These are phyloP conservation scores for Ditylenchus weischeri DNA, from an alignment of 2,888 invertebrate genomes.

Conservation along the genomic window DNA sequence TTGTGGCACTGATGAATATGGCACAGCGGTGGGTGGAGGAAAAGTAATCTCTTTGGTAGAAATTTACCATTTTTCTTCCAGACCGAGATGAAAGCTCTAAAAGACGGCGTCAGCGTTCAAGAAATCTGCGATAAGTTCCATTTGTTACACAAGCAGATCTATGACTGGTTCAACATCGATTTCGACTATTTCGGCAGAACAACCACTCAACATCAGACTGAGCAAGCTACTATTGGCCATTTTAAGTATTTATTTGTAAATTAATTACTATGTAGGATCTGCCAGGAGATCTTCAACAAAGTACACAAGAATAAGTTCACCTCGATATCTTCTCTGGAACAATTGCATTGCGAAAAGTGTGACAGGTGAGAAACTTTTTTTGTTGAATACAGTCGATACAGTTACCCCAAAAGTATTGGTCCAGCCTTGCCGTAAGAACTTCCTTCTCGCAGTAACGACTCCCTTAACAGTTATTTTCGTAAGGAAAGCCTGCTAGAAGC, in stretches of 20 bases:
- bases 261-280: conserved; percentile 68
- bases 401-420: too few species aligned
- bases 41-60: too few species aligned
- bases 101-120: conserved; percentile 81
- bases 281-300: conserved; percentile 82
- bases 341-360: conserved; percentile 83
- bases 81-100: conserved; percentile 94
- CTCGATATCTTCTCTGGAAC: conserved; percentile 79
- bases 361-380: conserved; percentile 64
- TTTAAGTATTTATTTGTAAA: neutral
- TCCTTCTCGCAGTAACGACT: too few species aligned
- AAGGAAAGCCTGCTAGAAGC: too few species aligned
- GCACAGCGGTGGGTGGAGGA: conserved; percentile 70
- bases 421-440: too few species aligned
- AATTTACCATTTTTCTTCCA: too few species aligned
- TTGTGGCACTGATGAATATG: conserved; percentile 96
- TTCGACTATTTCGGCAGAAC: conserved; percentile 98
- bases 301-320: conserved; percentile 80
- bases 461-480: too few species aligned
- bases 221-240: too few species aligned
- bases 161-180: conserved; percentile 94
- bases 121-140: conserved; percentile 77
- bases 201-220: conserved; percentile 82
- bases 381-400: too few species aligned
- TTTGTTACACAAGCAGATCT: conserved; percentile 82